Conservation (phyloP, 2,888 invertebrate genomes). For the Platerodrilus igneus region DNA sequence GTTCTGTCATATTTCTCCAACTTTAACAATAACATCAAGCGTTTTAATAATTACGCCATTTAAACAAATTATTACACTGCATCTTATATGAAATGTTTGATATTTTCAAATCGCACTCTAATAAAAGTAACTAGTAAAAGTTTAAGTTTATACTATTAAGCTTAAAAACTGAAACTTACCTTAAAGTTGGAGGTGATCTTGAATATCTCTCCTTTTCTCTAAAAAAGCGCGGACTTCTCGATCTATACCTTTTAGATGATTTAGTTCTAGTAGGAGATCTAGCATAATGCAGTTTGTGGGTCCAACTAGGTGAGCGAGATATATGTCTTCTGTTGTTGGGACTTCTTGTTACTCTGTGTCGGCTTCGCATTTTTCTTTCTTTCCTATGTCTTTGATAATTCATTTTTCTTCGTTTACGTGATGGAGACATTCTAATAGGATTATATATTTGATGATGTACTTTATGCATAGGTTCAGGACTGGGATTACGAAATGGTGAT, state of each 20-base stretch:
- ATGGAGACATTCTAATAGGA: constrained; percentile 40
- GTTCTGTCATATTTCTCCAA: too few relatives aligned
- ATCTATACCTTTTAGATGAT: constrained; percentile 48
- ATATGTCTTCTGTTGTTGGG: constrained; percentile 56
- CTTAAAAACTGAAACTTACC: too few relatives aligned
- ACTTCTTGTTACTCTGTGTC: constrained; percentile 55
- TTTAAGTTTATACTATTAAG: too few relatives aligned
- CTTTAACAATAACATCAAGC: too few relatives aligned
- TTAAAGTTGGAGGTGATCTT: constrained; percentile 23
- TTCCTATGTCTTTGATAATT: constrained; percentile 49
- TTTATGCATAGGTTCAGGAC: constrained; percentile 37
- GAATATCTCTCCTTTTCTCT: constrained; percentile 31
- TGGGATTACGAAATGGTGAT: constrained; percentile 42
- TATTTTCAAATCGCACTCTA: too few relatives aligned
- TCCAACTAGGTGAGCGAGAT: constrained; percentile 48
- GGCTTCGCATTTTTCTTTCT: constrained; percentile 48
- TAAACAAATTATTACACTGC: too few relatives aligned
- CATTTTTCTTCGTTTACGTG: constrained; percentile 44
- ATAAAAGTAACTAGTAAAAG: too few relatives aligned
- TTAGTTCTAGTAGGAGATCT: constrained; percentile 43
- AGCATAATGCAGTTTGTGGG: constrained; percentile 50
- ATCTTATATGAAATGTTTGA: too few relatives aligned
- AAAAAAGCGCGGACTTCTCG: constrained; percentile 48
- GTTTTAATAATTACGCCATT: too few relatives aligned
- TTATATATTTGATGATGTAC: constrained; percentile 30